Base-by-base conservation (phyloP, 2,888 invertebrate species). In the Morpho achilles region DNA sequence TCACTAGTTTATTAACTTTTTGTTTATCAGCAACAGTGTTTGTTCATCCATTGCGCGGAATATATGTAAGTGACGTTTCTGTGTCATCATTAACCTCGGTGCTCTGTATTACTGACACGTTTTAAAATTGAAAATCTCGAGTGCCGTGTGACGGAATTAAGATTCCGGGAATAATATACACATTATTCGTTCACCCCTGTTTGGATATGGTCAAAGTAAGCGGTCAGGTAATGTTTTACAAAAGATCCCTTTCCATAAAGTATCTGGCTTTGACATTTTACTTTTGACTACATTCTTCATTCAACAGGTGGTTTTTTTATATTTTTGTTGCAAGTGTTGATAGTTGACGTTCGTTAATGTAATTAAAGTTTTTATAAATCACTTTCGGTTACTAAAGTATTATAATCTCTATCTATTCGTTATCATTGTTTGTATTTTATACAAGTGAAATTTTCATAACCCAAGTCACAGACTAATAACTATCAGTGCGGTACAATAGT, bases 41-140 rank as follows among this genome's bases (percentile, higher is more conserved):
- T 58, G 32, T 53, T 58, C 72, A 69, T 72, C 74, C 69, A 72
- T 70, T 70, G 68, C 67, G 69, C 74, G 76, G 73, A 77, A 79
- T 74, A 73, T 73, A 85, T 54, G 89, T 88, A 87, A 89, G 89
- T 87, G 79, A 71, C 73, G 79, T 79, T 81, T 80, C 73, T 80
- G 80, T 84, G 82, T 77, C 76, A 79, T 75, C 74, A 75, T 78
- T 82, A 76, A 77, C 74, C 70, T 77, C 70, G 65, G 77, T 76
- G 76, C 73, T 76, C 76, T 64, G 75, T 63, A 74, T 75, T 76
- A 75, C 74, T 79, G 76, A 77, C 77, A 79, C 76, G 71, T 79
- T 82, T 79, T 72, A 65, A 63, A 59, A 71, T 74, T 69, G 69
- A 77, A 73, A 73, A 53, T 69, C 65, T 73, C 65, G 67, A 73